phyloP scores from a whole-genome alignment of 2,797 vertebrate species.

The Neosalanx taihuensis region DNA sequence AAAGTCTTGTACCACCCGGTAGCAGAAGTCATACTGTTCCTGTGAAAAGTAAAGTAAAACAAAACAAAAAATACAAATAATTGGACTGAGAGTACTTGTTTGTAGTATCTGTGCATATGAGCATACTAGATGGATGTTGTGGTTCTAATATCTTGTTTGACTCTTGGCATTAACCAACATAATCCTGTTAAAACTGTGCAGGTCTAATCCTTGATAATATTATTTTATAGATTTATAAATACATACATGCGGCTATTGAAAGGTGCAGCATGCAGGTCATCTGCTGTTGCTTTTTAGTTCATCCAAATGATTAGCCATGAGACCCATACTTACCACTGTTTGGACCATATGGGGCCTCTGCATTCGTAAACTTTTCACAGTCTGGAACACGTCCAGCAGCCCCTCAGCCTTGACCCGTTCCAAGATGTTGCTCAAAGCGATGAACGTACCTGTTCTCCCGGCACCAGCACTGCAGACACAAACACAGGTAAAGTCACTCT shows the following conservation, averaged over 20 bases:
- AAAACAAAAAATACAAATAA: no score
- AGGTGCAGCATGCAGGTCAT: no score
- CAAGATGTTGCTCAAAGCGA: conserved; percentile 97
- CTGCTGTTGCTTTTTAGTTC: no score
- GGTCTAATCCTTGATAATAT: no score
- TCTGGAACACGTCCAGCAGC: conserved; percentile 95
- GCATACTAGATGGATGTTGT: no score
- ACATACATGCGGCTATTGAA: no score
- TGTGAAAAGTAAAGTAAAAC: conserved; percentile 57
- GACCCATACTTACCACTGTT: conserved; percentile 81
- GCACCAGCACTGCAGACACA: conserved; percentile 84
- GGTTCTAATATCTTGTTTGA: no score
- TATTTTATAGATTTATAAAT: no score
- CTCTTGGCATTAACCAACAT: no score
- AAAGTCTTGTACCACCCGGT: conserved; percentile 99
- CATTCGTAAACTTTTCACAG: conserved; percentile 97
- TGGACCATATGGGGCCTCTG: conserved; percentile 99
- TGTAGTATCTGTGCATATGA: no score
- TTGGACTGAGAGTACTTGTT: no score
- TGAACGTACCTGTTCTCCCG: conserved; percentile 95
- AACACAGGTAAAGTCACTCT: conserved; percentile 15
- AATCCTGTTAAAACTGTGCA: no score
- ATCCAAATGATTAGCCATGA: background rate
- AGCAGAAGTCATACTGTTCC: conserved; percentile 99
- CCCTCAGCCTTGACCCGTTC: conserved; percentile 97